Evolutionary conservation across 2,797 vertebrate genomes (phyloP).

Genomic region (Trachurus trachurus): DNA sequence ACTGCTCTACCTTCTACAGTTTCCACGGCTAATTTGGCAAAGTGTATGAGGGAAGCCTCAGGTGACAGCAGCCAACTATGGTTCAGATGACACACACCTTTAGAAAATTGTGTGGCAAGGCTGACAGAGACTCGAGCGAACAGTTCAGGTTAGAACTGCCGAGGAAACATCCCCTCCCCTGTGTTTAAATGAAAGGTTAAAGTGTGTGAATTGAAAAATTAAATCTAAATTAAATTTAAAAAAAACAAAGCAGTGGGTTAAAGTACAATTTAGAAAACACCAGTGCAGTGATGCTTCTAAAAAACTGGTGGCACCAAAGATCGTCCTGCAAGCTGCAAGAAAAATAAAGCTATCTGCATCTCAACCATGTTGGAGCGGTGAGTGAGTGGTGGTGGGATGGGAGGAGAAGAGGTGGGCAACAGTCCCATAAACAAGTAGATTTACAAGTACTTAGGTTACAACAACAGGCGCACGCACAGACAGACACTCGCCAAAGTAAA

Average conservation of each 20-base stretch:
- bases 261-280: background rate
- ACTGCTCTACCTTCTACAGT: slow-evolving; percentile 60
- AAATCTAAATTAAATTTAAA: no score
- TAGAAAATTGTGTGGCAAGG: background rate
- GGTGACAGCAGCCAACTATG: slow-evolving; percentile 45
- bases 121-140: background rate
- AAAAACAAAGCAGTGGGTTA: no score
- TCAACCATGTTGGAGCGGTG: background rate
- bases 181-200: background rate
- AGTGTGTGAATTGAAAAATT: no score
- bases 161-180: background rate
- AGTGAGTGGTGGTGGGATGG: background rate
- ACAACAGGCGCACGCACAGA: background rate
- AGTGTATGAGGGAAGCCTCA: slow-evolving; percentile 57
- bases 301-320: background rate
- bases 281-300: background rate
- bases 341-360: background rate
- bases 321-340: background rate
- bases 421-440: slow-evolving; percentile 22
- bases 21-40: slow-evolving; percentile 61
- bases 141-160: background rate
- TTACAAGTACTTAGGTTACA: slow-evolving; percentile 45
- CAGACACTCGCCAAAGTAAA: background rate
- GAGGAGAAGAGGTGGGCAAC: background rate
- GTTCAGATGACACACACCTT: slow-evolving; percentile 50